A percentile compares a stretch with the other conserved stretches of the same genome.
These are phyloP conservation scores for Dipus sagitta DNA, from an alignment of 2,797 vertebrate genomes.

Conservation along the genomic window DNA sequence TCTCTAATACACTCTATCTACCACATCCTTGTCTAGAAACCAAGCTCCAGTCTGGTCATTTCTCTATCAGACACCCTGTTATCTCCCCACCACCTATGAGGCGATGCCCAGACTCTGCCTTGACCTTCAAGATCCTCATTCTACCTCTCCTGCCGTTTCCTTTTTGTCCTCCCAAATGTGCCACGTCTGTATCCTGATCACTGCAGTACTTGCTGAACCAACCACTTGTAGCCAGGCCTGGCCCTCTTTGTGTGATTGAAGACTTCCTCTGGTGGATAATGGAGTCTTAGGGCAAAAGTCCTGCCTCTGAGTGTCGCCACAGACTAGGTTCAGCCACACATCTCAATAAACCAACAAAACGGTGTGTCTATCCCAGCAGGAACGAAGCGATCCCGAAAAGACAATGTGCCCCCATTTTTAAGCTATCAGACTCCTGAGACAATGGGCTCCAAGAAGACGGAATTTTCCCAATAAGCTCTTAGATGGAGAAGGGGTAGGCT, in stretches of 20 bases:
- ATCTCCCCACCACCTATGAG: not conserved
- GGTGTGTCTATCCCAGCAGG: too few relatives aligned
- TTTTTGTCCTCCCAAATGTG: not conserved
- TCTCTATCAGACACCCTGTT: not conserved
- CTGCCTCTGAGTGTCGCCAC: not conserved
- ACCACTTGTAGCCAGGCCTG: not conserved
- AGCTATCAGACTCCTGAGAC: too few relatives aligned
- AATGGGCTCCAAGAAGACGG: too few relatives aligned
- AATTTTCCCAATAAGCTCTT: too few relatives aligned
- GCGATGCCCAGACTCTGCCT: not conserved
- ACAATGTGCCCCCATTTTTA: too few relatives aligned
- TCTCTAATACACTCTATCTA: too few relatives aligned
- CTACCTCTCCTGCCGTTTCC: not conserved
- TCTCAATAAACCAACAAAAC: not conserved
- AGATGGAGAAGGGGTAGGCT: too few relatives aligned
- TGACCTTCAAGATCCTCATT: not conserved
- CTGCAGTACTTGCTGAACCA: not conserved
- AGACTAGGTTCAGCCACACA: not conserved
- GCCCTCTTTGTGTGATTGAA: not conserved
- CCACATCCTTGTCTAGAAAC: not conserved
- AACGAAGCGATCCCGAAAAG: too few relatives aligned
- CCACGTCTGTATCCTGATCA: not conserved
- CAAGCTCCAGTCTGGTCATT: not conserved
- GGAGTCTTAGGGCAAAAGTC: not conserved
- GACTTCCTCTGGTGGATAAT: not conserved